Evolutionary conservation across 2,888 invertebrate species (phyloP).

Genomic region (Vandiemenella viatica): DNA sequence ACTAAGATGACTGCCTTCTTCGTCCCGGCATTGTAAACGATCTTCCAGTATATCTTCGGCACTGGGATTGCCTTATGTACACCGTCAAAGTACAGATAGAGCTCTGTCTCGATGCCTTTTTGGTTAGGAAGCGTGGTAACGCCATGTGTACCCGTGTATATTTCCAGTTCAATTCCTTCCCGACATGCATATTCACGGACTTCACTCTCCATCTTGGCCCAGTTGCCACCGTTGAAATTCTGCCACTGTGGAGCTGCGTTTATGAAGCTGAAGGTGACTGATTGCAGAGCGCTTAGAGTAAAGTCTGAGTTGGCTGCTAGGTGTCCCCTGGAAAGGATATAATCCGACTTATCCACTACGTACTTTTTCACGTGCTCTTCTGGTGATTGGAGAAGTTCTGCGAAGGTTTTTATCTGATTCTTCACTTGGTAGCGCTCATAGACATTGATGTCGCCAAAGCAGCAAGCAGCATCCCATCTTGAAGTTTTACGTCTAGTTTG

Average conservation of each 20-base stretch:
- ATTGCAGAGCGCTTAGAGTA: constrained; percentile 41
- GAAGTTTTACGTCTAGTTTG: too few species aligned
- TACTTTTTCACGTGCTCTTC: background rate
- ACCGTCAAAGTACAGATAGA: constrained; percentile 20
- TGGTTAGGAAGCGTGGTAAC: constrained; percentile 35
- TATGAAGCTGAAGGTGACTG: constrained; percentile 44
- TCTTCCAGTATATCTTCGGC: background rate
- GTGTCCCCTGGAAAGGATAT: constrained; percentile 41
- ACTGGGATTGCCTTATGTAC: background rate
- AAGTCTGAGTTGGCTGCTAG: constrained; percentile 45
- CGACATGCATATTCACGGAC: constrained; percentile 31
- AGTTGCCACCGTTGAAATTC: constrained; percentile 41
- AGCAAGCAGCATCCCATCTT: too few species aligned
- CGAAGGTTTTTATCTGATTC: too few species aligned
- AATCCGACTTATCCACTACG: background rate
- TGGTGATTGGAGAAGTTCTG: too few species aligned
- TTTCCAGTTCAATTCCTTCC: constrained; percentile 22
- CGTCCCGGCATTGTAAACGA: background rate
- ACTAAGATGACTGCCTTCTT: background rate
- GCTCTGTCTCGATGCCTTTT: constrained; percentile 18
- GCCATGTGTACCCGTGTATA: constrained; percentile 42
- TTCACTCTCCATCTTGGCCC: constrained; percentile 35
- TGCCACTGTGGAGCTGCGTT: constrained; percentile 56
- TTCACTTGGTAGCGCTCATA: too few species aligned
- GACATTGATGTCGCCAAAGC: too few species aligned